These are phyloP conservation scores for Sarcophaga caerulescens DNA, from an alignment of 2,888 invertebrate species.

Conservation along the genomic window DNA sequence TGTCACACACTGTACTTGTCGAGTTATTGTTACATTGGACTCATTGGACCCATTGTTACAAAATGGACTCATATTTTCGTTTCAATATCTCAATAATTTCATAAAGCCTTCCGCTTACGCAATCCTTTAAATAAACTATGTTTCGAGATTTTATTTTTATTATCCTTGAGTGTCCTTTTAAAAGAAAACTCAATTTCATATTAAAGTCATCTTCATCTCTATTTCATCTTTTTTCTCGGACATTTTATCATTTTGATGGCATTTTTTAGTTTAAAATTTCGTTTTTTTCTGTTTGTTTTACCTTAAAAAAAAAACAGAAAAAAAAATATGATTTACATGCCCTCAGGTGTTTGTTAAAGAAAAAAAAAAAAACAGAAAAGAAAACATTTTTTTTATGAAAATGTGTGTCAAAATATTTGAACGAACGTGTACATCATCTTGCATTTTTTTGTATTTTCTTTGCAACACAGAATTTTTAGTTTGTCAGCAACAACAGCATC, in stretches of 20 bases:
- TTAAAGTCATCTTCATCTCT: too few species aligned
- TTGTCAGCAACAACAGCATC: constrained; percentile 6
- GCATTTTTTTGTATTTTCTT: not conserved
- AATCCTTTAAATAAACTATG: too few species aligned
- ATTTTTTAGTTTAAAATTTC: not conserved
- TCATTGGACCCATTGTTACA: too few species aligned
- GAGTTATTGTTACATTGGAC: too few species aligned
- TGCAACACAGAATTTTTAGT: not conserved
- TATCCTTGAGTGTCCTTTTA: too few species aligned
- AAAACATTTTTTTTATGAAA: not conserved
- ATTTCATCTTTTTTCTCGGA: too few species aligned
- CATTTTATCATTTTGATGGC: not conserved
- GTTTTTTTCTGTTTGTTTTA: constrained; percentile 6
- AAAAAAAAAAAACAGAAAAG: not conserved
- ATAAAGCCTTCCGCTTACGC: too few species aligned
- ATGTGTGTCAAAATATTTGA: constrained; percentile 33
- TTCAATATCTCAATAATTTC: too few species aligned
- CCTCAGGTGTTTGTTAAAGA: constrained; percentile 42
- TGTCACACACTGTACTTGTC: too few species aligned
- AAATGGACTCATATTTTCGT: too few species aligned
- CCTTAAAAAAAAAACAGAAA: not conserved
- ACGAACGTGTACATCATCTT: not conserved
- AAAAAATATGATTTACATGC: constrained; percentile 46
- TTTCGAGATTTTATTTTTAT: too few species aligned
- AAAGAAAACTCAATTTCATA: too few species aligned